Base-by-base conservation (phyloP, 2,888 invertebrate species). In the Ctenicera cuprea region DNA sequence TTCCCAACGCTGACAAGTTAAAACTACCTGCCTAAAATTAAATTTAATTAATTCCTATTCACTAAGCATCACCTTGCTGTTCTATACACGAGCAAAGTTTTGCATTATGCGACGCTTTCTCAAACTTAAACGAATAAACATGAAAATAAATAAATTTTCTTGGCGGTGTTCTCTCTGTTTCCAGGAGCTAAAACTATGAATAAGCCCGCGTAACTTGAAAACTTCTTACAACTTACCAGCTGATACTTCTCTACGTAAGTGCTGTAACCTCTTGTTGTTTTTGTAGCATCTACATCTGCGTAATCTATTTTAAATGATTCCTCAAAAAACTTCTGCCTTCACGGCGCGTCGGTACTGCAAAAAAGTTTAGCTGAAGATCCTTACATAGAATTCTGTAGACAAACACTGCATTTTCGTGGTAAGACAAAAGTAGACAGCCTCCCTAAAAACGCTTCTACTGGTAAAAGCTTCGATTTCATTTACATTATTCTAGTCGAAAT, bases 281-380 rank as follows among this genome's bases (percentile, higher is more conserved):
- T 67, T 67, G 57, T 30, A 57, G 11, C 66, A 67, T 50, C 65
- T 65, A 50, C 65, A 38, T 52, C 57, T 48, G 12, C 66, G 26
- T 67, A 67, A 65, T 65, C 66, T 67, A 57, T 54, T 67, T 67
- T 67, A 67, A 67, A 67, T 67, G 65, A 50, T 67, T 54, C 54
- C 66, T 67, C 59, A 57, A 57, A 65, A 67, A 57, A 67, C 66
- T 37, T 57, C 22, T 57, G 57, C 54, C 18, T 67, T 67, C 54
- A 14, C 54, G n/a, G 54, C 30, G 11, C n/a, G 33, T 54, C 16
- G 54, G 54, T 30, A 30, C n/a, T 54, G 5, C 30, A 26, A 54
- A 12, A 54, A 54, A 16, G 20, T 50, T 54, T 54, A 30, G 54
- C 54, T 14, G 30, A 30, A 26, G n/a, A 48, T 11, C 48, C 18